Base-by-base conservation (phyloP, 2,113 vertebrate genomes). In the Passer domesticus region DNA sequence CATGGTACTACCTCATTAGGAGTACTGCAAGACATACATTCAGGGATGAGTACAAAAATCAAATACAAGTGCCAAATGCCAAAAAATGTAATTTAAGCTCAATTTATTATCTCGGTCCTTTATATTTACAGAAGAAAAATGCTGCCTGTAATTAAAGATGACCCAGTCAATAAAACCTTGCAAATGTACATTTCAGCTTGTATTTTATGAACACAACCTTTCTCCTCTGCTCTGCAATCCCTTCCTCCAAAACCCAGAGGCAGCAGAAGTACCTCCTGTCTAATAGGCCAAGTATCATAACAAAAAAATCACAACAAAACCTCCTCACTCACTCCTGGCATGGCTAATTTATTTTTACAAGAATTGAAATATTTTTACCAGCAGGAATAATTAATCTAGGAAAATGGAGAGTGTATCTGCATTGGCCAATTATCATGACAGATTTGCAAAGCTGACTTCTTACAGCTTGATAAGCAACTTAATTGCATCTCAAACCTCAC, bases 381-480 rank as follows among this genome's bases (percentile, higher is more conserved):
- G 60, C 15, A 89, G 30, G 30, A 74, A 82, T 72, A 91, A 81
- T 14, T 11, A 84, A 74, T 28, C 82, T 10, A 70, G 35, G 10
- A 81, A 90, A 96, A 81, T 1, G 22, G 5, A 63, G 50, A 83
- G 30, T 21, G 5, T 60, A 55, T 73, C 37, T 24, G 23, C 9
- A 1, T 44, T 73, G n/a, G 73, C 68, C 89, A 88, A 86, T 90
- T 83, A 94, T 83, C 76, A 74, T n/a, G 33, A 93, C 35, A 94
- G 77, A 94, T 91, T 87, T 79, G 70, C 46, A 69, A 49, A 55
- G 49, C 37, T 82, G 50, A 69, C 49, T 91, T 84, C 49, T 83
- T 66, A 82, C 72, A 89, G 62, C 69, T 76, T 68, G 87, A 92
- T 95, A 96, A 94, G 64, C 24, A 93, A 90, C 39, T 87, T 85